Evolutionary conservation across 2,888 invertebrate genomes (phyloP), one percentile per base, ranked within the genome.

Genomic region (Chironomus riparius): DNA sequence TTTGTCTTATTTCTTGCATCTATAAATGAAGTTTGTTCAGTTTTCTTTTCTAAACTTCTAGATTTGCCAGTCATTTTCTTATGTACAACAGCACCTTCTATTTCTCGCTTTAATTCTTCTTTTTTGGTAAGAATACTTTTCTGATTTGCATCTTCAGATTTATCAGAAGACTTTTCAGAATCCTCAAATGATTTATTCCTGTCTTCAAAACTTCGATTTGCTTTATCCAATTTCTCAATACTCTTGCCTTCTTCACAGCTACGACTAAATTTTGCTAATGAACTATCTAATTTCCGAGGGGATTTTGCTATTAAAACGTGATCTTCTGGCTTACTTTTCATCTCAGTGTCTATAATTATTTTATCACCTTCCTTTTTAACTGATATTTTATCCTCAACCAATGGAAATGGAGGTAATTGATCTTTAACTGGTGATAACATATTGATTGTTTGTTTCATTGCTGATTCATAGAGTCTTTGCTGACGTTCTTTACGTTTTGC

Each of bases 241-340:
- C 85, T 82, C 71, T 88, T 87, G 78, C 84, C 86, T 78, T 89
- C 89, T 79, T 89, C 89, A 79, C 89, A 89, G 79, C 89, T 89
- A 77, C 87, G 86, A 80, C 89, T 89, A 80, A 88, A 88, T 68
- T 87, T 87, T 15, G 83, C 83, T 70, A 88, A 79, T 77, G 87
- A 88, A 75, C 86, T 87, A 79, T 91, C 91, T 4, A 91, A 82
- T 80, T 91, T 90, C 77, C 91, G 89, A 0, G 91, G 91, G 3
- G 90, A 89, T 80, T 91, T 91, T 0, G 91, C 91, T 79, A 91
- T 91, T 76, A 91, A 87, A 4, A 91, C 91, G 77, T 91, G 91
- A 82, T 91, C 91, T 81, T 91, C 91, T 0, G 88, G 91, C 81
- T 91, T 91, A 71, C 90, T 91, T 78, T 87, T 90, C 56, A 91